phyloP scores from a whole-genome alignment of 2,888 invertebrate genomes.

The Nezara viridula region DNA sequence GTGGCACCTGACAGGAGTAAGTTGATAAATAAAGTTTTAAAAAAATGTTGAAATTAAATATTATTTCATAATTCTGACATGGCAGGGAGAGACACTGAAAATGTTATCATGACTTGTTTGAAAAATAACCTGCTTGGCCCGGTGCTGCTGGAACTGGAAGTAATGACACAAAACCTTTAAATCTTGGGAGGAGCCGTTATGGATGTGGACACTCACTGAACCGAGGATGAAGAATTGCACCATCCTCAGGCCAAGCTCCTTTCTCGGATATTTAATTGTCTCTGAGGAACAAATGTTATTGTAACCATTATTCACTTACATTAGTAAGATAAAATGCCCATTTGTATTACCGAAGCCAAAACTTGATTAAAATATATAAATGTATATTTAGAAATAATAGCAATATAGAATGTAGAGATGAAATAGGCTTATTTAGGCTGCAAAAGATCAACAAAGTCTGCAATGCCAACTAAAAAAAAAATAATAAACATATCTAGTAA shows the following conservation, averaged over 20 bases:
- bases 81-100: too few species aligned
- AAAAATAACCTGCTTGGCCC: neutral
- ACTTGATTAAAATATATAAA: too few species aligned
- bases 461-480: too few species aligned
- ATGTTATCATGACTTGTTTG: neutral
- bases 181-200: neutral
- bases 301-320: neutral
- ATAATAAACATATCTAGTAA: too few species aligned
- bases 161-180: conserved; percentile 1
- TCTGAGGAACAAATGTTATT: neutral
- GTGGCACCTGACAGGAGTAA: too few species aligned
- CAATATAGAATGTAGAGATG: too few species aligned
- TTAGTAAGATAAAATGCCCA: neutral
- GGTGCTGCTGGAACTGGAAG: neutral
- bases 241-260: neutral
- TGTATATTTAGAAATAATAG: too few species aligned
- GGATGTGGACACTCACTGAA: neutral
- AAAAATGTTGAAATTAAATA: too few species aligned
- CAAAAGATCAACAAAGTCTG: too few species aligned
- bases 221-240: neutral
- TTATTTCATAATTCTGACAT: too few species aligned
- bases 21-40: too few species aligned
- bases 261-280: neutral
- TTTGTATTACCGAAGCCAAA: neutral
- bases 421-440: too few species aligned